Percentiles rank a stretch among this genome's conserved stretches.
Conservation (phyloP, 2,888 invertebrate species). For the Spialia ferax region DNA sequence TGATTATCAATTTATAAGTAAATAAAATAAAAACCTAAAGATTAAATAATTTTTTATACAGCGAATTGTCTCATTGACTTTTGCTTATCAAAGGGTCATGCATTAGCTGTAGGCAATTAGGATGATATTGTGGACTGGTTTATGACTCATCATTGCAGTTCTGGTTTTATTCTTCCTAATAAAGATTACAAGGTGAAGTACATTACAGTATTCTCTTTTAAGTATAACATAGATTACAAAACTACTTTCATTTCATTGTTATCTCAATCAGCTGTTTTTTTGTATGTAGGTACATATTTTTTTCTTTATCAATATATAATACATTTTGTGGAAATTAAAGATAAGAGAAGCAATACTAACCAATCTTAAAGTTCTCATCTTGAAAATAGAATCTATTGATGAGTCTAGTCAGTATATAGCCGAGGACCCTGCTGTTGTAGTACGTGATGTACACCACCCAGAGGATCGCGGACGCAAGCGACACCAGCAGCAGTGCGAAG, state of each 20-base stretch:
- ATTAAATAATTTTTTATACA: background rate
- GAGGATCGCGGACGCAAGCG: conserved; percentile 92
- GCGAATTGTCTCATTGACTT: background rate
- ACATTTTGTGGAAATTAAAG: background rate
- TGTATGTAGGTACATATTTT: background rate
- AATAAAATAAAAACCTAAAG: background rate
- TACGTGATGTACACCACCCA: conserved; percentile 98
- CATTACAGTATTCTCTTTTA: too few species aligned
- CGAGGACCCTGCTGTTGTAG: conserved; percentile 97
- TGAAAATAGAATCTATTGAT: conserved; percentile 95
- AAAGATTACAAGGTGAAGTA: background rate
- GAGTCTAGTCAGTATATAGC: conserved; percentile 95
- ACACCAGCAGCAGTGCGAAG: conserved; percentile 91
- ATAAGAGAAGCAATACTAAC: conserved; percentile 64
- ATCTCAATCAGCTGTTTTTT: background rate
- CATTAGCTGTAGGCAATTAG: background rate
- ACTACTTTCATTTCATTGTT: too few species aligned
- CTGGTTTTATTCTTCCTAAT: background rate
- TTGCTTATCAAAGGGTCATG: conserved; percentile 2
- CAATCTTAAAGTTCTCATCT: conserved; percentile 96
- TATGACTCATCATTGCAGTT: background rate
- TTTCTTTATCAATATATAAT: too few species aligned
- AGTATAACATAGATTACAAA: too few species aligned
- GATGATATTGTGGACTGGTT: background rate
- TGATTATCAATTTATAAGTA: too few species aligned